These are phyloP conservation scores for Alloplasta piceator DNA, from an alignment of 2,888 invertebrate genomes.

Conservation along the genomic window DNA sequence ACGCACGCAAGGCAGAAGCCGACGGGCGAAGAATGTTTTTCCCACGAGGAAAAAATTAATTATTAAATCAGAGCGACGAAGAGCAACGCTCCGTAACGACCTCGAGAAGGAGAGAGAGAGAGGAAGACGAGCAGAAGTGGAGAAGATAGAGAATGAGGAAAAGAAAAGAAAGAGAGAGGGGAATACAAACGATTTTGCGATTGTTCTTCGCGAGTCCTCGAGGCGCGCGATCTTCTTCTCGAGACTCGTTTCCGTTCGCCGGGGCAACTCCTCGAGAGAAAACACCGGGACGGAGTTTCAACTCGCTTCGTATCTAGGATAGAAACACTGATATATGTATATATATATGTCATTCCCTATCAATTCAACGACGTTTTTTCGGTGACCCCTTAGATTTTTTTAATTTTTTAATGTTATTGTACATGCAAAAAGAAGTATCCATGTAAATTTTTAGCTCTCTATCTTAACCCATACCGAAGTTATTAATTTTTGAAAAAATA, in stretches of 20 bases:
- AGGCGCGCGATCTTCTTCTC: slow-evolving; percentile 21
- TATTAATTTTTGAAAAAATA: no score
- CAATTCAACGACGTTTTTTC: no score
- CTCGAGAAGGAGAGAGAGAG: slow-evolving; percentile 22
- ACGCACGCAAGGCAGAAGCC: slow-evolving; percentile 16
- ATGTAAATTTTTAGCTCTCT: no score
- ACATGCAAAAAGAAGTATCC: no score
- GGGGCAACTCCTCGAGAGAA: slow-evolving; percentile 41
- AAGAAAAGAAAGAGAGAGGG: background rate
- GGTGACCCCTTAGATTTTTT: no score
- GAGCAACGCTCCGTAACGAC: slow-evolving; percentile 63
- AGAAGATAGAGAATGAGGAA: slow-evolving; percentile 4
- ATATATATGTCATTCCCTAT: no score
- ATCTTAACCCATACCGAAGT: no score
- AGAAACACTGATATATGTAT: slow-evolving; percentile 1
- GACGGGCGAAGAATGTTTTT: slow-evolving; percentile 65
- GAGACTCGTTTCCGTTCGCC: slow-evolving; percentile 62
- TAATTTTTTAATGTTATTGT: no score
- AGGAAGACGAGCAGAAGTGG: slow-evolving; percentile 32
- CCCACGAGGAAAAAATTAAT: slow-evolving; percentile 77
- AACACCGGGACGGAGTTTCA: slow-evolving; percentile 23
- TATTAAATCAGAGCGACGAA: slow-evolving; percentile 66
- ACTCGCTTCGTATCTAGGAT: slow-evolving; percentile 35
- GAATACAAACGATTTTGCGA: slow-evolving; percentile 25
- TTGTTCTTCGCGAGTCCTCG: slow-evolving; percentile 46